These are phyloP conservation scores for Pristionchus fissidentatus DNA, from an alignment of 2,888 invertebrate species.

Conservation along the genomic window DNA sequence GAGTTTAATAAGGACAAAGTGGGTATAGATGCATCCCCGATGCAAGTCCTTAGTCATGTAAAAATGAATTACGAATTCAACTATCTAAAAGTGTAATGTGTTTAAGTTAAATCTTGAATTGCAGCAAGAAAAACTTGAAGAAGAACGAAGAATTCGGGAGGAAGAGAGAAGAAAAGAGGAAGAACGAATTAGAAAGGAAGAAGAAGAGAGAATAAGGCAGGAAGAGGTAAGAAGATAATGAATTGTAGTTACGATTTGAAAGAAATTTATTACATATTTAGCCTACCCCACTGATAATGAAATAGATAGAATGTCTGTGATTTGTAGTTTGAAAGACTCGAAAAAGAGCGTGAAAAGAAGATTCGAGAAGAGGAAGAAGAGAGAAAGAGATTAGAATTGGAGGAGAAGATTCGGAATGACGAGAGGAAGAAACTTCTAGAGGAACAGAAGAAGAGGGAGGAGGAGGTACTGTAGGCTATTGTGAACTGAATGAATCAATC, in stretches of 20 bases:
- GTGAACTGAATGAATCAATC: neutral
- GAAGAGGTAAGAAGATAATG: neutral
- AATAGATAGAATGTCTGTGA: no score
- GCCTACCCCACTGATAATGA: no score
- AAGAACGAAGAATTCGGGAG: constrained; percentile 34
- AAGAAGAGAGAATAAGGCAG: constrained; percentile 22
- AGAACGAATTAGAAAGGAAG: constrained; percentile 11
- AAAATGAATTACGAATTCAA: no score
- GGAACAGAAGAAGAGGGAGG: constrained; percentile 45
- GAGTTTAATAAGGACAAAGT: neutral
- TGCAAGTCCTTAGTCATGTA: no score
- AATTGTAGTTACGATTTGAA: neutral
- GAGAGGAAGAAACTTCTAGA: constrained; percentile 33
- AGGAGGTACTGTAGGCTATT: constrained; percentile 27
- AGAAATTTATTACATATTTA: neutral
- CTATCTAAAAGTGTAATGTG: no score
- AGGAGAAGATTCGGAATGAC: constrained; percentile 33
- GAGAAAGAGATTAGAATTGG: neutral
- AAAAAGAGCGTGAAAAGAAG: constrained; percentile 13
- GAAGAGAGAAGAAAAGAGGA: constrained; percentile 42
- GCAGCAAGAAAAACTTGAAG: constrained; percentile 14
- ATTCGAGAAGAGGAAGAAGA: constrained; percentile 31
- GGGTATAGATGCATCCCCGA: no score
- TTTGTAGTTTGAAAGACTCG: neutral
- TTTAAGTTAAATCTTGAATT: no score